phyloP scores from a whole-genome alignment of 2,888 invertebrate genomes.

The Callyntrura guangdongensis region DNA sequence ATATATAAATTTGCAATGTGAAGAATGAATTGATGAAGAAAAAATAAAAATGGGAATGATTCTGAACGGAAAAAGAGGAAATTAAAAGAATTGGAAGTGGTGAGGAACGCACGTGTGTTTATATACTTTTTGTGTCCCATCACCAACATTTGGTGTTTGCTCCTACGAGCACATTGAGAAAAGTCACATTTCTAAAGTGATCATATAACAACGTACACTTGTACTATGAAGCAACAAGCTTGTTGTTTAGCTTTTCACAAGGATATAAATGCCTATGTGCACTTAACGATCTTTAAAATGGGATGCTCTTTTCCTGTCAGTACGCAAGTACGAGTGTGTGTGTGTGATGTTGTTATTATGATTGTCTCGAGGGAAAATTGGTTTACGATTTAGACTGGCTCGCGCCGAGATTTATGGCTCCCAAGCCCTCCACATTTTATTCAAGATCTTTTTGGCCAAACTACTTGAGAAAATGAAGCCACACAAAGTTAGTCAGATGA shows the following conservation, averaged over 20 bases:
- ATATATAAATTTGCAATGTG: constrained; percentile 13
- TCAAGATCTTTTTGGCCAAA: constrained; percentile 72
- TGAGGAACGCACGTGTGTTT: constrained; percentile 76
- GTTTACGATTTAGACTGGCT: constrained; percentile 78
- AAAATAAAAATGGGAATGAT: not conserved
- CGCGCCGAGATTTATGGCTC: constrained; percentile 76
- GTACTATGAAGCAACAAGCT: not conserved
- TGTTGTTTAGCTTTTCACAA: not conserved
- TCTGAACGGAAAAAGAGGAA: not conserved
- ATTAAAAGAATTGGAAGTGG: constrained; percentile 52
- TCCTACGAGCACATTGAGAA: not conserved
- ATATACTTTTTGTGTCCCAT: constrained; percentile 60
- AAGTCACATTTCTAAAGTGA: not conserved
- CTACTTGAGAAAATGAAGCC: constrained; percentile 74
- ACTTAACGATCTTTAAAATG: not conserved
- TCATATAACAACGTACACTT: not conserved
- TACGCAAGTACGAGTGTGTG: constrained; percentile 10
- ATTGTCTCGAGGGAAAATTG: constrained; percentile 81
- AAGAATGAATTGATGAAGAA: constrained; percentile 41
- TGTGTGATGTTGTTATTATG: constrained; percentile 52
- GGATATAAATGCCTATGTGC: not conserved
- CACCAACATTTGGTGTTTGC: not conserved
- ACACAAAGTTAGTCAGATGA: constrained; percentile 4
- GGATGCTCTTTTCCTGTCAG: not conserved
- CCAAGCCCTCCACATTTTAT: constrained; percentile 77